Conservation (phyloP, 1,140 invertebrate genomes). For the Drosophila bocqueti region DNA sequence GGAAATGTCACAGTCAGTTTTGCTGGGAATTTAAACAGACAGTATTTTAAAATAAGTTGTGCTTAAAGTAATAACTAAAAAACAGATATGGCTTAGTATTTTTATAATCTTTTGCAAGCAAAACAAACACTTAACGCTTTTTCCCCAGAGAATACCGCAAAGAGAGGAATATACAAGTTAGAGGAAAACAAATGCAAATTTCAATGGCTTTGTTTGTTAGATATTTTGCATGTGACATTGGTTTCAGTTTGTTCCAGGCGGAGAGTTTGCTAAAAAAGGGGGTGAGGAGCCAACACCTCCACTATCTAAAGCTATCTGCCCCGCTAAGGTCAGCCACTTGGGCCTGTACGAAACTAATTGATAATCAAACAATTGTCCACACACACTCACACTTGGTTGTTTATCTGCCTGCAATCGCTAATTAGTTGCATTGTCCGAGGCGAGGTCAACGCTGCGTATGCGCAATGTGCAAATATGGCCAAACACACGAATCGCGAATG, state of each 20-base stretch:
- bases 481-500: constrained; percentile 36
- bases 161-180: not conserved
- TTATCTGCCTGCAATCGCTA: constrained; percentile 54
- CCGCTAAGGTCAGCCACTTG: constrained; percentile 48
- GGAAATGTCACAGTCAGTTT: constrained; percentile 20
- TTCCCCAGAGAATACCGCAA: not conserved
- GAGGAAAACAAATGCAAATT: constrained; percentile 33
- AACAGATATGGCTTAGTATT: not conserved
- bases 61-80: not conserved
- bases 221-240: constrained; percentile 42
- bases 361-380: constrained; percentile 72
- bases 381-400: constrained; percentile 19
- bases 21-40: not conserved
- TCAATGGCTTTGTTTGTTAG: constrained; percentile 10
- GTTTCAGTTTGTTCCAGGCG: constrained; percentile 25
- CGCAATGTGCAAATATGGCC: constrained; percentile 74
- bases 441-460: constrained; percentile 70
- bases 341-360: constrained; percentile 62
- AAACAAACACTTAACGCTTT: not conserved
- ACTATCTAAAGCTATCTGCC: constrained; percentile 43
- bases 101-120: too few species aligned
- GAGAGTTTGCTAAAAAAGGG: not conserved
- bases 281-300: constrained; percentile 11
- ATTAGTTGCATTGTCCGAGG: constrained; percentile 61
- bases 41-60: not conserved